Evolutionary conservation across 2,113 vertebrate genomes (phyloP), one percentile per base, ranked within the genome.

Genomic region (Excalfactoria chinensis): DNA sequence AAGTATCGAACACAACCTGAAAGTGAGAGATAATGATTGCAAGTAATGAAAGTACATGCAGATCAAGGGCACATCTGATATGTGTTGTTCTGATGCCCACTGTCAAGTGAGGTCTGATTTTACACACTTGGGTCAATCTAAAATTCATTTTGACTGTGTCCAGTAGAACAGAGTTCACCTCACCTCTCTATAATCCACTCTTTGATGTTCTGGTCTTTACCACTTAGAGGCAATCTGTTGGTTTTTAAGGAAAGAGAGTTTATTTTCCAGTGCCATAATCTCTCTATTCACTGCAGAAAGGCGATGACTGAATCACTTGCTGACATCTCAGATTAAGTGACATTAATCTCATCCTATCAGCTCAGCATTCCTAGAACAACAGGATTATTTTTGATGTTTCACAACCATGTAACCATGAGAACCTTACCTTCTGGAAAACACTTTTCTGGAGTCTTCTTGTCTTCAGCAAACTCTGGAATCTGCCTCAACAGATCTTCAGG

Each of bases 361-460:
- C 14, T 76, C 35, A 35, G 22, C 8, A 56, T n/a, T 53, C 25
- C 20, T 28, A 60, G 32, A 80, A 26, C 72, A 91, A 67, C 6
- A 49, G 43, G 10, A 22, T 9, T 8, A 17, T 5, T 30, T 71
- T 88, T 80, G 7, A 71, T 15, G 51, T 7, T 46, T 71, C 13
- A 5, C 44, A 35, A 13, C 0, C 60, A 4, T 30, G 21, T 74
- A 78, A 64, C 32, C 3, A 18, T 1, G 8, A 56, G 7, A 56
- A 12, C n/a, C 97, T 97, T 96, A 99, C 99, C 97, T 96, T 98
- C 98, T 8, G 99, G 98, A 93, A 99, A 99, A 87, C 99, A 99
- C 32, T 98, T 97, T 0, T 99, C 98, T 2, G 99, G 99, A 26
- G 99, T 98, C 89, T 98, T 97, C 1, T 95, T 96, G 30, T 98